Conservation (phyloP, 2,888 invertebrate species). For the Plebejus melissa region DNA sequence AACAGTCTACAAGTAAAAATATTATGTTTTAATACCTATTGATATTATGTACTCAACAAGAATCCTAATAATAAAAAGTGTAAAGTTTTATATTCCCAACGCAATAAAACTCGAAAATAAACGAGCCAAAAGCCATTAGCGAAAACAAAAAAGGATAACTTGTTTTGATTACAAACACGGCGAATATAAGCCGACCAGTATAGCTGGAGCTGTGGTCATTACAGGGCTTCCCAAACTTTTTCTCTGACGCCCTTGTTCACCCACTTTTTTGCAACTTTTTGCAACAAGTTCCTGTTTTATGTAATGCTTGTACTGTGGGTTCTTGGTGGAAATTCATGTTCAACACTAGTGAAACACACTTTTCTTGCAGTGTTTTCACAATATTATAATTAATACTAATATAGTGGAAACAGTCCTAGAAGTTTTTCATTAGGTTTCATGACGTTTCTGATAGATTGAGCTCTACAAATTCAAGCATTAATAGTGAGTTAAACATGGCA, state of each 20-base stretch:
- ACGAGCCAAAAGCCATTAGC: constrained; percentile 22
- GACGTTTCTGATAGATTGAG: neutral
- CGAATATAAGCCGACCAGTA: neutral
- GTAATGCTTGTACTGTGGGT: too few species aligned
- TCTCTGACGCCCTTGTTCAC: neutral
- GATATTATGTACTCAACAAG: neutral
- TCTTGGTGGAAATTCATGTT: too few species aligned
- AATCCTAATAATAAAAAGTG: neutral
- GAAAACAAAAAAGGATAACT: constrained; percentile 20
- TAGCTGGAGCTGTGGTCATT: neutral
- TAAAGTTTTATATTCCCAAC: constrained; percentile 7
- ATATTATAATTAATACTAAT: too few species aligned
- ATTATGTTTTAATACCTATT: neutral
- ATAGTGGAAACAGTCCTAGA: too few species aligned
- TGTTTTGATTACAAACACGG: constrained; percentile 22
- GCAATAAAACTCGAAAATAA: constrained; percentile 14
- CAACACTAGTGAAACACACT: too few species aligned
- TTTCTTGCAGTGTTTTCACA: too few species aligned
- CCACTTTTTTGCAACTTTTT: neutral
- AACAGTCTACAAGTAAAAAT: neutral
- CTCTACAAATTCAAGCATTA: too few species aligned
- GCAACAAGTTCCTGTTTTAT: neutral
- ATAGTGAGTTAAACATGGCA: too few species aligned
- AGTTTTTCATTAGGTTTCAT: too few species aligned
- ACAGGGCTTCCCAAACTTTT: neutral